These are phyloP conservation scores for Elmis aenea DNA, from an alignment of 2,888 invertebrate genomes.

Conservation along the genomic window DNA sequence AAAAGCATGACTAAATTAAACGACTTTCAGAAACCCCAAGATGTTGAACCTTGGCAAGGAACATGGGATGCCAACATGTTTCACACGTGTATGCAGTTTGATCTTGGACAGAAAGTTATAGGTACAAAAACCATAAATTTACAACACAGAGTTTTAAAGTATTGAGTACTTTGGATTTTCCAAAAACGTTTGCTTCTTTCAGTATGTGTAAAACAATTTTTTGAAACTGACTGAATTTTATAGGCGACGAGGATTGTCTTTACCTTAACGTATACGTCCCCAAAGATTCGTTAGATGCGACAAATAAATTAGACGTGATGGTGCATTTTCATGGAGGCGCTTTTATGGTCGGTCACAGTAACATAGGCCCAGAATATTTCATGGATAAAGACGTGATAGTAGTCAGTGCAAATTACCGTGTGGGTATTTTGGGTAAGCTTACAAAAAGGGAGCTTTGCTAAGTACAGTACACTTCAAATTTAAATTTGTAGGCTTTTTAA, in stretches of 20 bases:
- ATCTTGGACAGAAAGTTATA: neutral
- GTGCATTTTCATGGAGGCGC: conserved; percentile 12
- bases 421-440: conserved; percentile 1
- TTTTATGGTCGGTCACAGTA: conserved; percentile 2
- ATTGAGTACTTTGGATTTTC: too few relatives aligned
- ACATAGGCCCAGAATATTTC: conserved; percentile 5
- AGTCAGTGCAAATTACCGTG: conserved; percentile 7
- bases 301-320: conserved; percentile 8
- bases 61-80: neutral
- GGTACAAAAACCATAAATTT: too few relatives aligned
- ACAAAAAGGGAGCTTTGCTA: too few relatives aligned
- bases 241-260: conserved; percentile 11
- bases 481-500: conserved; percentile 56
- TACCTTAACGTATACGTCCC: conserved; percentile 11
- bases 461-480: conserved; percentile 5
- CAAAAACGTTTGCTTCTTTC: too few relatives aligned
- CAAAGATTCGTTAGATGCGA: neutral
- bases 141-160: too few relatives aligned
- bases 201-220: too few relatives aligned
- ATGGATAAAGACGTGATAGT: conserved; percentile 9
- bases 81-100: conserved; percentile 1
- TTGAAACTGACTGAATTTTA: too few relatives aligned
- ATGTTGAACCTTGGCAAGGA: conserved; percentile 4
- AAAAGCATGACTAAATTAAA: too few relatives aligned
- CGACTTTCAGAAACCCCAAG: conserved; percentile 1